Conservation (phyloP, 2,797 vertebrate species). For the Mus caroli region DNA sequence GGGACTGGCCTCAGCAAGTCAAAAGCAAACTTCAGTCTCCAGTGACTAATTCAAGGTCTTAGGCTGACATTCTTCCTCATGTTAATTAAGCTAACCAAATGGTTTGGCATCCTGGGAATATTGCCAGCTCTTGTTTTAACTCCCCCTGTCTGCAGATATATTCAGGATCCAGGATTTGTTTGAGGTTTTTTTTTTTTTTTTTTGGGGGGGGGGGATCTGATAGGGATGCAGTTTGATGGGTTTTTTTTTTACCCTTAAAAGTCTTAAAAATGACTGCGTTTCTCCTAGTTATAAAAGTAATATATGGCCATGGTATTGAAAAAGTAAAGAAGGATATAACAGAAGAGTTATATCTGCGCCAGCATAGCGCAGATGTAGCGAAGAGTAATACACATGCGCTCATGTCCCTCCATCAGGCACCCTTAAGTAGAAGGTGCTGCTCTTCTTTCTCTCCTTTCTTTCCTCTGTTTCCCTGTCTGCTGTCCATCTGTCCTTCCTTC, state of each 20-base stretch:
- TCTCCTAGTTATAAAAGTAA: constrained; percentile 66
- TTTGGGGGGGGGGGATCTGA: background rate
- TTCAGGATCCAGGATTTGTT: background rate
- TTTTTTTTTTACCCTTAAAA: constrained; percentile 68
- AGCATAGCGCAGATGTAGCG: background rate
- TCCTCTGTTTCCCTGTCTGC: background rate
- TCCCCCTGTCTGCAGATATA: constrained; percentile 49
- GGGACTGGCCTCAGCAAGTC: background rate
- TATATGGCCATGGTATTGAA: constrained; percentile 34
- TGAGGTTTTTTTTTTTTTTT: background rate
- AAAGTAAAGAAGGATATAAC: background rate
- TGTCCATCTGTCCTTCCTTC: background rate
- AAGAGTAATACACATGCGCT: background rate
- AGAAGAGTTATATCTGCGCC: no score
- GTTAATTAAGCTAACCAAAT: constrained; percentile 70
- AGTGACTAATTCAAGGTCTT: constrained; percentile 35
- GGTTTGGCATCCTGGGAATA: constrained; percentile 61
- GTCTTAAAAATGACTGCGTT: constrained; percentile 38
- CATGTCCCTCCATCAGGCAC: background rate
- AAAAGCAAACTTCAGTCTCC: background rate
- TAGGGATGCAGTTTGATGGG: constrained; percentile 24
- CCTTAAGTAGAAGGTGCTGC: background rate
- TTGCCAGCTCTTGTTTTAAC: constrained; percentile 58
- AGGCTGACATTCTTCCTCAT: background rate
- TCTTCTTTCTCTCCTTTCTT: background rate